phyloP scores from a whole-genome alignment of 2,113 vertebrate species.

The Prunella himalayana region DNA sequence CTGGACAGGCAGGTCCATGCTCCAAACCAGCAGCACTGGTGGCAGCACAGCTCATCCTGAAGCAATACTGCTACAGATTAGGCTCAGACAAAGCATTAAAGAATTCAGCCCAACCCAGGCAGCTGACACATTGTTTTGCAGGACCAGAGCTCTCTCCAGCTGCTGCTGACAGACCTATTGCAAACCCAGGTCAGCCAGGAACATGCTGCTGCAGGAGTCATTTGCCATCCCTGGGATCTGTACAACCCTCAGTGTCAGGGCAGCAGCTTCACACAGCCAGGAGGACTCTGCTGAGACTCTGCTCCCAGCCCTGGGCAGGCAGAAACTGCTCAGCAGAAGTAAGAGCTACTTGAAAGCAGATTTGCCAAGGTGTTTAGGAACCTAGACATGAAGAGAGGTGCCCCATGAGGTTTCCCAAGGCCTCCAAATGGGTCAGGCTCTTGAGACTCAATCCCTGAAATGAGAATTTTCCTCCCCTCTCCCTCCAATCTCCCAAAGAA shows the following conservation, averaged over 20 bases:
- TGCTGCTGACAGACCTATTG: constrained; percentile 21
- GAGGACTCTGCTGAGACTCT: neutral
- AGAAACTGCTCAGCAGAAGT: neutral
- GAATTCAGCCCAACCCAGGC: constrained; percentile 25
- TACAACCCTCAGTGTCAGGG: neutral
- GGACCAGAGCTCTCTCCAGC: constrained; percentile 32
- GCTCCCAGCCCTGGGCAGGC: neutral
- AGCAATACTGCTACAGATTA: neutral
- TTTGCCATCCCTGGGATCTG: neutral
- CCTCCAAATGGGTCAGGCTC: neutral
- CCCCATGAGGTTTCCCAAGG: neutral
- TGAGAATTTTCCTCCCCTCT: neutral
- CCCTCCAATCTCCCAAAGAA: neutral
- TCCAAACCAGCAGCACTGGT: constrained; percentile 35
- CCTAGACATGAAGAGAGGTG: neutral
- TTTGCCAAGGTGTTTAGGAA: neutral
- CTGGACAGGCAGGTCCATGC: neutral
- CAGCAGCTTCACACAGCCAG: neutral
- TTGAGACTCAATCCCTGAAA: neutral
- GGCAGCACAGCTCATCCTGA: neutral
- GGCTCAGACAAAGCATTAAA: constrained; percentile 16
- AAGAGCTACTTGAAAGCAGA: neutral
- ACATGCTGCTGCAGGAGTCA: neutral
- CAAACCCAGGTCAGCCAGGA: neutral
- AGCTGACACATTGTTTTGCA: constrained; percentile 33